Evolutionary conservation across 2,888 invertebrate genomes (phyloP), one percentile per base, ranked within the genome.

Genomic region (Glyphotaelius pellucidus): DNA sequence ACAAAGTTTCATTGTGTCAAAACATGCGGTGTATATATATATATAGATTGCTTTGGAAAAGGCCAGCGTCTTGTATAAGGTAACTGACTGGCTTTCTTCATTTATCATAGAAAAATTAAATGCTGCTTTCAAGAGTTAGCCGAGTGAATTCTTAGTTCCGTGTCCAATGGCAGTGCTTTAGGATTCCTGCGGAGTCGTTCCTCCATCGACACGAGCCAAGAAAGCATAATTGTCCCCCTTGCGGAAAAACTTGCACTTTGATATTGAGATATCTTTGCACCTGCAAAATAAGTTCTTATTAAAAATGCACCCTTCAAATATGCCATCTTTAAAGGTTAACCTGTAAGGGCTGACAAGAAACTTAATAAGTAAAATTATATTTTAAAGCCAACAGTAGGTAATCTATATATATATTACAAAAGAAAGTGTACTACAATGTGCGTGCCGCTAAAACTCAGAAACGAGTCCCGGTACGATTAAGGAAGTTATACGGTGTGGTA

Each of bases 171-270:
- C 25, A 25, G 67, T 67, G 67, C 2, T 67, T 67, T 67, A 67
- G 67, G 67, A 9, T 67, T 25, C 67, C 80, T 92, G 92, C 4
- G 92, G 92, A 67, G 88, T 80, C 32, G 91, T 91, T 89, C 92
- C 88, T 42, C 92, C 93, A 83, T 93, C 93, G 30, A 92, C 81
- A n/a, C 81, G 90, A 9, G 92, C 92, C 5, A 93, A 47, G 86
- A 81, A 93, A 12, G 92, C 92, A 25, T 92, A 90, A 52, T 92
- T 90, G 2, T 85, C 85, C 4, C 47, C 52, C 25, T 89, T 80
- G 47, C 32, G 47, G 42, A 79, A 91, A 85, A 91, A 91, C 67
- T 89, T 87, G 84, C 93, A 93, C n/a, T 93, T 91, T 30, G 79
- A 52, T n/a, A 92, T n/a, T 32, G 87, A 86, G 32, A 93, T 93